Evolutionary conservation across 2,888 invertebrate genomes (phyloP), one percentile per base, ranked within the genome.

Genomic region (Kuschelorhynchus macadamiae): DNA sequence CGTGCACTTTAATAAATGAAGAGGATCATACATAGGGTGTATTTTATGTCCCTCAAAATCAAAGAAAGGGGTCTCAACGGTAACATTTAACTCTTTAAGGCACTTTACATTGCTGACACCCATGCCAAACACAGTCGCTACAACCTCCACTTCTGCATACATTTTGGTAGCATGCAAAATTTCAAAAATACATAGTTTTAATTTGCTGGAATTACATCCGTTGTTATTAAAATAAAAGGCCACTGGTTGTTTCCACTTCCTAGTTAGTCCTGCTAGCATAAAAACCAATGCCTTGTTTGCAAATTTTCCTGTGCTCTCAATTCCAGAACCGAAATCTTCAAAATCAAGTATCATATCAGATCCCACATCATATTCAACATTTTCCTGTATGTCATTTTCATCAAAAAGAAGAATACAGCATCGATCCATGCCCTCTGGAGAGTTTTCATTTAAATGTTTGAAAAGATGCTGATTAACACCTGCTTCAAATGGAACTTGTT

Each of bases 171-270:
- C 25, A 57, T 18, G 70, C 68, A 72, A 32, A 11, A 74, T 68
- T 18, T 71, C 64, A 36, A 30, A 25, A 25, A 25, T 25, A 7
- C 25, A 25, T 25, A 7, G 16, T 14, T 9, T 0, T 21, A 72
- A 61, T 4, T 41, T 17, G 7, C 33, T 20, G 5, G 67, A 20
- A 21, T 14, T 25, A 21, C 69, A 67, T 7, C 44, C 64, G 59
- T 66, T 63, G 44, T 63, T 25, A 16, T 46, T 70, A 68, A 73
- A 73, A 67, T 73, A 74, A 49, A 68, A 73, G 0, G 74, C 71
- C 1, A 75, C 63, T 14, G 75, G 71, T 49, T 74, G 72, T 42
- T 74, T 75, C 68, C 74, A 75, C 30, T 46, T 57, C 9, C 5
- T 1, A 1, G 30, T 3, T 12, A 62, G 12, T 17, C 66, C 52